Conservation (phyloP, 2,797 vertebrate genomes). For the Anguilla obscura region DNA sequence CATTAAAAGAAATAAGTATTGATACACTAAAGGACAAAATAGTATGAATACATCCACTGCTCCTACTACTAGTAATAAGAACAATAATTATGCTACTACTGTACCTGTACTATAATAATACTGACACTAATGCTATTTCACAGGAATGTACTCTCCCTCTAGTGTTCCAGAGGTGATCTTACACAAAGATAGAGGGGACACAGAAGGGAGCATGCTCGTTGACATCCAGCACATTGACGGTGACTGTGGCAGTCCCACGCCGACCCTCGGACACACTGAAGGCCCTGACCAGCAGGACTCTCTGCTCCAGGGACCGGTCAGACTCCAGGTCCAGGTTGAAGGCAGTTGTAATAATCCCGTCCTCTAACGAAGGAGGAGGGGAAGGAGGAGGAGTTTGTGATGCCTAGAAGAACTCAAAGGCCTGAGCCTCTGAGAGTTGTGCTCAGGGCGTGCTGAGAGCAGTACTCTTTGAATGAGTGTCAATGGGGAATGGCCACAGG, state of each 20-base stretch:
- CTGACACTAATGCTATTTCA: neutral
- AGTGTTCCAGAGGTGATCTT: neutral
- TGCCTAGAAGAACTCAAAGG: neutral
- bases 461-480: neutral
- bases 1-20: neutral
- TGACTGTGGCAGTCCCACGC: slow-evolving; percentile 38
- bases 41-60: neutral
- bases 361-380: slow-evolving; percentile 24
- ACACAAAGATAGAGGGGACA: slow-evolving; percentile 41
- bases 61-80: neutral
- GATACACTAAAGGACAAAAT: neutral
- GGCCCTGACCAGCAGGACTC: slow-evolving; percentile 40
- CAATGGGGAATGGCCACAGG: neutral
- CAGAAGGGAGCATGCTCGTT: slow-evolving; percentile 45
- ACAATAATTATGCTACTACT: neutral
- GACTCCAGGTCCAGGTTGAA: slow-evolving; percentile 45
- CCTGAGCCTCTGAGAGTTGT: neutral
- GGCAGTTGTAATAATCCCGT: slow-evolving; percentile 43
- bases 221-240: slow-evolving; percentile 44
- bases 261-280: slow-evolving; percentile 33
- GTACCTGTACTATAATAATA: neutral
- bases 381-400: neutral
- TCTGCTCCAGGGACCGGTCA: slow-evolving; percentile 27
- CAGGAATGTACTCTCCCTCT: neutral
- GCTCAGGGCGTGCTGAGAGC: neutral